Evolutionary conservation across 2,113 vertebrate species (phyloP), one percentile per base, ranked within the genome.

Genomic region (Hyla sarda): DNA sequence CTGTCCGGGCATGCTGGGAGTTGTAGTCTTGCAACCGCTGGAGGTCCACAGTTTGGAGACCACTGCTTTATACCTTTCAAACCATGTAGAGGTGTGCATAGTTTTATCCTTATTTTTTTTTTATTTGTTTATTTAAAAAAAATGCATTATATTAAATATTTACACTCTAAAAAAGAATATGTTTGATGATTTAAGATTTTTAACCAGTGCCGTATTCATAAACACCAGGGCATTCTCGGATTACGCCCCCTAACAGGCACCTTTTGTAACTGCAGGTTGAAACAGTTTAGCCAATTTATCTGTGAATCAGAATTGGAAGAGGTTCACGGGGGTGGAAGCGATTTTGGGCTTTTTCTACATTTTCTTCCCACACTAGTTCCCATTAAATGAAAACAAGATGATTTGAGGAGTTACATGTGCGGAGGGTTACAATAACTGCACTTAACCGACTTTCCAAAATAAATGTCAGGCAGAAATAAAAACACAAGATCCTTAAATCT

Each of bases 381-480:
- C 80, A 69, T 58, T 75, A 84, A 84, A 84, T 84, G 82, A 76
- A 84, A 84, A 75, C 72, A 74, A 62, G 73, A 84, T 84, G 82
- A 76, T 62, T 74, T 54, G 50, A 74, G 69, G 74, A 25, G 82
- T 72, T 83, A 17, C 67, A 41, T 75, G 54, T 62, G 52, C 41
- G 32, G 72, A 48, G 72, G 72, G 69, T 74, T 74, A 83, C 69
- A 83, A 83, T 83, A 83, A 83, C 82, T 32, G 67, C 82, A 83
- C 82, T 83, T 73, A 60, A 45, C 32, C 7, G 41, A 84, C 82
- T 76, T 76, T 84, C 72, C 82, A 84, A 76, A 84, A 84, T 84
- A 84, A 84, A 84, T 84, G 82, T 84, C 78, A 81, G 34, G 56
- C 52, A 81, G 52, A 47, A 48, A 84, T 76, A 41, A 74, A 84